phyloP scores from a whole-genome alignment of 2,113 vertebrate species.

The Cyprinus carpio region DNA sequence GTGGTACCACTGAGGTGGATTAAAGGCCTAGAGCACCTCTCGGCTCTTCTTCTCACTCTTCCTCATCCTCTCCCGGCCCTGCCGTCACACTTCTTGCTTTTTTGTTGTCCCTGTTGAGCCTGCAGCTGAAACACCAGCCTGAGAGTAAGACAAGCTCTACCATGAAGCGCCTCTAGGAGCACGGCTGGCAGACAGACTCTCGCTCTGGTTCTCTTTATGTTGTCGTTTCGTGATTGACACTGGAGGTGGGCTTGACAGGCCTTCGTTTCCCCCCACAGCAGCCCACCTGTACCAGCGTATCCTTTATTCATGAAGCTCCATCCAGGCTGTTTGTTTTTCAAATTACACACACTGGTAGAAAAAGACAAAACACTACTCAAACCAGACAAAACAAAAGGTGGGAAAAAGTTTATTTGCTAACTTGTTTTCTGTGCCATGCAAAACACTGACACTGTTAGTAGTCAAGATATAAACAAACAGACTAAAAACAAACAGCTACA shows the following conservation, averaged over 20 bases:
- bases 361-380: slow-evolving; percentile 55
- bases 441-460: neutral
- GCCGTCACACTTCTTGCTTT: slow-evolving; percentile 44
- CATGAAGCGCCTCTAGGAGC: slow-evolving; percentile 49
- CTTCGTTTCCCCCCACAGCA: slow-evolving; percentile 48
- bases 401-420: slow-evolving; percentile 48
- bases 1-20: slow-evolving; percentile 55
- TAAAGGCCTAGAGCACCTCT: slow-evolving; percentile 57
- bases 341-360: slow-evolving; percentile 58
- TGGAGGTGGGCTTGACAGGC: slow-evolving; percentile 59
- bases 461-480: neutral
- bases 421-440: slow-evolving; percentile 44
- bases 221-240: slow-evolving; percentile 52
- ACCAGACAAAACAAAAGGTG: slow-evolving; percentile 47
- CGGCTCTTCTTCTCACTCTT: slow-evolving; percentile 46
- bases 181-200: slow-evolving; percentile 52
- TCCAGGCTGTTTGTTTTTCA: slow-evolving; percentile 61
- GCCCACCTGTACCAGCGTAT: slow-evolving; percentile 62
- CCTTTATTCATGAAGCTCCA: slow-evolving; percentile 65
- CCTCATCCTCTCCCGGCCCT: slow-evolving; percentile 42
- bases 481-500: neutral
- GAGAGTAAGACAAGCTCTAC: slow-evolving; percentile 39
- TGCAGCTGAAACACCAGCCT: slow-evolving; percentile 41
- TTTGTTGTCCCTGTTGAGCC: slow-evolving; percentile 49
- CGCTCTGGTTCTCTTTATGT: slow-evolving; percentile 65